Conservation (phyloP, 2,797 vertebrate genomes). For the Chiroxiphia lanceolata region DNA sequence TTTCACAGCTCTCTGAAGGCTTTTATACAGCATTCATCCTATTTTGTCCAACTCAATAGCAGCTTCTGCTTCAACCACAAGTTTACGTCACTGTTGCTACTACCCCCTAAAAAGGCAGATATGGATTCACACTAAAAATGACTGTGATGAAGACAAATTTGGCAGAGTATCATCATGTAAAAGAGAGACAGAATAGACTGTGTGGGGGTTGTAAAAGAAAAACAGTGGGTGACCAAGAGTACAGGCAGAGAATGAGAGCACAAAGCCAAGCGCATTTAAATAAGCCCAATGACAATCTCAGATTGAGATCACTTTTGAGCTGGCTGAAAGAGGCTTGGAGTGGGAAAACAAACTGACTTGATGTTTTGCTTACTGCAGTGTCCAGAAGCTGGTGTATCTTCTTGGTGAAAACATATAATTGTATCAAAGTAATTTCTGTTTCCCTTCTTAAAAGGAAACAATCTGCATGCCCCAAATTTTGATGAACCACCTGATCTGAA, state of each 20-base stretch:
- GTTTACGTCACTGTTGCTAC: neutral
- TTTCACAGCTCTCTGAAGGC: conserved; percentile 67
- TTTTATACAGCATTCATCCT: conserved; percentile 62
- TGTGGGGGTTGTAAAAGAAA: neutral
- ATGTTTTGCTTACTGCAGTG: neutral
- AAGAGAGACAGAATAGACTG: neutral
- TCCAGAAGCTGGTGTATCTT: neutral
- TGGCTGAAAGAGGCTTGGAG: neutral
- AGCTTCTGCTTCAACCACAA: conserved; percentile 57
- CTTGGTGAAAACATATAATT: neutral
- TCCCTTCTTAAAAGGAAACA: neutral
- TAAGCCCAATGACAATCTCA: neutral
- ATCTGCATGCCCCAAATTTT: neutral
- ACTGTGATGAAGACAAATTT: conserved; percentile 13
- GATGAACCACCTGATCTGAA: neutral
- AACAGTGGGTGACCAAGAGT: neutral
- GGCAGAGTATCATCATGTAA: neutral
- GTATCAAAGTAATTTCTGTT: neutral
- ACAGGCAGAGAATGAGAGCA: neutral
- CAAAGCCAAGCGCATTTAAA: conserved; percentile 16
- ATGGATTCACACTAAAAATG: conserved; percentile 27
- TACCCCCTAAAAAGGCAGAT: conserved; percentile 53
- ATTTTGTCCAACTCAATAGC: conserved; percentile 62
- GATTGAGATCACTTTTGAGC: neutral
- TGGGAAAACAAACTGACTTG: neutral